Percentiles rank a stretch among this genome's conserved stretches.
Evolutionary conservation across 35 echinoderm and acorn worm species (phyloP).

Genomic region (Hemicentrotus pulcherrimus): DNA sequence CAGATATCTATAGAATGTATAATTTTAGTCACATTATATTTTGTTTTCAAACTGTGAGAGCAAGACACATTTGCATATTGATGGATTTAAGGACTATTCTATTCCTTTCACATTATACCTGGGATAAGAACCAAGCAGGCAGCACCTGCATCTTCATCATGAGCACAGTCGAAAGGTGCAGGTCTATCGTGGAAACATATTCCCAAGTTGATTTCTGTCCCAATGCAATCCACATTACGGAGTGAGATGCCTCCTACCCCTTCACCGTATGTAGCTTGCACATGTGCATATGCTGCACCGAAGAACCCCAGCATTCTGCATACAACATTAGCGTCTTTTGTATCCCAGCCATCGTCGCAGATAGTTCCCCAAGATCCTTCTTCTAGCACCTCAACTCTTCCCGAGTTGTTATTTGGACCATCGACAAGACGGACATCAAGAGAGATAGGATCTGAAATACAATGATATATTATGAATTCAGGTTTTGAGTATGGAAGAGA

Average conservation of each 20-base stretch:
- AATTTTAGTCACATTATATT: too few species aligned
- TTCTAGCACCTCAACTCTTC: not conserved
- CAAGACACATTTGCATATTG: too few species aligned
- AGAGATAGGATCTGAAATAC: not conserved
- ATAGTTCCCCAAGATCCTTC: not conserved
- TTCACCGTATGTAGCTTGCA: not conserved
- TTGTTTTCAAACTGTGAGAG: too few species aligned
- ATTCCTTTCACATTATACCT: not conserved
- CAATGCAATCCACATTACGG: not conserved
- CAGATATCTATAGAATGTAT: too few species aligned
- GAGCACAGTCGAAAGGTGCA: not conserved
- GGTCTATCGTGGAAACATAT: not conserved
- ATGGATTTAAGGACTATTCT: too few species aligned
- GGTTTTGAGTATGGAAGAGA: too few species aligned
- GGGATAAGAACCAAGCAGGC: not conserved
- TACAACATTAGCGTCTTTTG: not conserved
- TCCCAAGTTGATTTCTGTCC: not conserved
- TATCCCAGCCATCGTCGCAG: not conserved
- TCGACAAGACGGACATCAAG: not conserved
- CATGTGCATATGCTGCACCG: not conserved
- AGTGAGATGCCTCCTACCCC: not conserved
- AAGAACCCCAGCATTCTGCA: not conserved
- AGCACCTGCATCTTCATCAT: not conserved
- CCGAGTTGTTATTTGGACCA: not conserved
- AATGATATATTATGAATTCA: not conserved